These are phyloP conservation scores for Tragelaphus oryx DNA, from an alignment of 2,797 vertebrate genomes.

Conservation along the genomic window DNA sequence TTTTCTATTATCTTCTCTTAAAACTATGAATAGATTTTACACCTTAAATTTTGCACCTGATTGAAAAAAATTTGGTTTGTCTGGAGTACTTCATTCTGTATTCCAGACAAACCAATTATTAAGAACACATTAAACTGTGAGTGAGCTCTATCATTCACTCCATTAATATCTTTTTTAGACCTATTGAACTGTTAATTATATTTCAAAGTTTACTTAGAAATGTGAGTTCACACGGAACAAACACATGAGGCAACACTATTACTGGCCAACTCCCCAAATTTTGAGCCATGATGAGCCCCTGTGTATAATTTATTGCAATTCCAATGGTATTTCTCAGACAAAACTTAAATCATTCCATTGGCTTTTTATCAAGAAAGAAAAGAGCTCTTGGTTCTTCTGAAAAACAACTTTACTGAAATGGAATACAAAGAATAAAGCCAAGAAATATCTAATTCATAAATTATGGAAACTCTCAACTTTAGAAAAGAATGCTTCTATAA, in stretches of 20 bases:
- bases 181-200: constrained; percentile 87
- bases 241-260: constrained; percentile 79
- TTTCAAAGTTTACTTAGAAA: constrained; percentile 82
- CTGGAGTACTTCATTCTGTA: not conserved
- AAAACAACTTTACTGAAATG: not conserved
- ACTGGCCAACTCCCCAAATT: constrained; percentile 81
- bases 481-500: constrained; percentile 16
- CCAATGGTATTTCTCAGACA: constrained; percentile 50
- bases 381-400: constrained; percentile 38
- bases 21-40: not conserved
- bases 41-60: not conserved
- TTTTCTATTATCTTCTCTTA: constrained; percentile 64
- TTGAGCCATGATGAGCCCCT: constrained; percentile 70
- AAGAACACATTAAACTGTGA: constrained; percentile 84
- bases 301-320: constrained; percentile 42
- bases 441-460: constrained; percentile 43
- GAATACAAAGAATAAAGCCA: constrained; percentile 54
- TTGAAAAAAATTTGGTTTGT: not conserved
- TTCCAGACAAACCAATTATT: constrained; percentile 66
- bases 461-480: constrained; percentile 61
- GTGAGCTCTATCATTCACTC: constrained; percentile 83
- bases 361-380: constrained; percentile 53
- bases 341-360: constrained; percentile 68
- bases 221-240: constrained; percentile 85
- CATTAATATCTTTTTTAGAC: constrained; percentile 82